phyloP scores from a whole-genome alignment of 64 coral and sea anemone species.

The Cladopsammia gracilis region DNA sequence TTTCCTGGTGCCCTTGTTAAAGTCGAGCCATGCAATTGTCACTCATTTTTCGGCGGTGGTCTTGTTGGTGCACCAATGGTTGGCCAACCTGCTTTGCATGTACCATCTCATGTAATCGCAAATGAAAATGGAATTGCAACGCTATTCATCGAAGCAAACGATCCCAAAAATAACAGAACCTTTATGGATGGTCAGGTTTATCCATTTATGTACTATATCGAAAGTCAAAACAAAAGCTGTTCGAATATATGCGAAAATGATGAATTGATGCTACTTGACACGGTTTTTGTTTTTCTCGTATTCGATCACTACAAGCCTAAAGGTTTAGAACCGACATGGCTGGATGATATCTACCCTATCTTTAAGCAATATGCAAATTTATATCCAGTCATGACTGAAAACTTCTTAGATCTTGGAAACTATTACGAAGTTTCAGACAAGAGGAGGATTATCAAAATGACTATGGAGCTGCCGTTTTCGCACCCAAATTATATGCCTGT shows the following conservation, averaged over 20 bases:
- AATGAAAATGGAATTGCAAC: conserved; percentile 60
- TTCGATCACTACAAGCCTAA: conserved; percentile 58
- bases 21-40: conserved; percentile 10
- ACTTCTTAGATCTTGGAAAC: conserved; percentile 87
- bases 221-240: conserved; percentile 15
- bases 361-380: conserved; percentile 92
- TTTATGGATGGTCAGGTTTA: conserved; percentile 79
- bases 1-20: neutral
- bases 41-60: neutral
- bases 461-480: conserved; percentile 57
- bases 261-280: neutral
- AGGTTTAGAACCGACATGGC: conserved; percentile 60
- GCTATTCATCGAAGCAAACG: conserved; percentile 33
- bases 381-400: conserved; percentile 81
- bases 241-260: conserved; percentile 13
- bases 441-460: conserved; percentile 54
- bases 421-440: conserved; percentile 71
- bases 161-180: conserved; percentile 68
- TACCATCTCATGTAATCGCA: neutral
- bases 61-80: neutral
- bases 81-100: conserved; percentile 13
- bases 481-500: conserved; percentile 94
- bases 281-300: conserved; percentile 43
- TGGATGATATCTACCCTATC: conserved; percentile 79
- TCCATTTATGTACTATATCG: conserved; percentile 51